Conservation (phyloP, 2,113 vertebrate genomes). For the Carlito syrichta region DNA sequence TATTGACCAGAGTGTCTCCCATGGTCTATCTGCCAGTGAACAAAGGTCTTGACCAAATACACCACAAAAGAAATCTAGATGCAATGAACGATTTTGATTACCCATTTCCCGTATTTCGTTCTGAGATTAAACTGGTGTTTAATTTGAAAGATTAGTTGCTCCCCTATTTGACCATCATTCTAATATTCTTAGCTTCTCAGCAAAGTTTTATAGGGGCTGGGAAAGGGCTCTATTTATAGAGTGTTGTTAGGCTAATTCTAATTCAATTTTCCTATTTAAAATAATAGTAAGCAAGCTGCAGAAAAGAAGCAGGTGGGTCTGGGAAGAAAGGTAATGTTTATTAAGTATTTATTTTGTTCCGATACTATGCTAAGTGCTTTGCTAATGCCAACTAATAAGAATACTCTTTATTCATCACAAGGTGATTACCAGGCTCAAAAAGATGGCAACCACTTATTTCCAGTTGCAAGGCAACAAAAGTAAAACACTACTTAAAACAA, state of each 20-base stretch:
- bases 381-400: background rate
- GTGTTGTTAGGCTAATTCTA: background rate
- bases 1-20: background rate
- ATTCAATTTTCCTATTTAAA: background rate
- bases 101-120: background rate
- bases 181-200: background rate
- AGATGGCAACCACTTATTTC: background rate
- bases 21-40: background rate
- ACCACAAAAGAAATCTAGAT: background rate
- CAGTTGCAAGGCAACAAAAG: constrained; percentile 20
- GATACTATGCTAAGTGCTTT: background rate
- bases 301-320: background rate
- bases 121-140: background rate
- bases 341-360: background rate
- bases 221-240: background rate
- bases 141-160: background rate
- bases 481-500: background rate
- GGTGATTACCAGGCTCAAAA: background rate
- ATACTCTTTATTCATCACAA: background rate
- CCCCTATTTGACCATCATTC: background rate
- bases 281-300: background rate
- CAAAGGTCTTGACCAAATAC: background rate
- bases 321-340: background rate
- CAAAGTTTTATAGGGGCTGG: background rate
- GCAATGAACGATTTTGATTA: background rate